These are phyloP conservation scores for Listronotus oregonensis DNA, from an alignment of 1,140 invertebrate genomes.

Conservation along the genomic window DNA sequence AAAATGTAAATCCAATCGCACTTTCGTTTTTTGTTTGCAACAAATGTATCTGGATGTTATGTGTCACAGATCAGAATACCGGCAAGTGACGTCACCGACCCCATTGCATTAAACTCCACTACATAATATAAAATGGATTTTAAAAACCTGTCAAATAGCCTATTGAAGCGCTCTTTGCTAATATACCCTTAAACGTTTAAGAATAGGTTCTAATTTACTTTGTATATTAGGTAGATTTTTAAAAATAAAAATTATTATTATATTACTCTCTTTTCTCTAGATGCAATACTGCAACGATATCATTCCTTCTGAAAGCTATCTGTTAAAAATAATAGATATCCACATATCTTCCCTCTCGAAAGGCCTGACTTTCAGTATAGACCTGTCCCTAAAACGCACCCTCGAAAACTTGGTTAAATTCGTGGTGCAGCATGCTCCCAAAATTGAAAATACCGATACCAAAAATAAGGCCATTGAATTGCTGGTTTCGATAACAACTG, in stretches of 20 bases:
- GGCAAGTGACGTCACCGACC: too few relatives aligned
- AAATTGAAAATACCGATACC: slow-evolving; percentile 56
- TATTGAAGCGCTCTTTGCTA: too few relatives aligned
- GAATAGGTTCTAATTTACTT: too few relatives aligned
- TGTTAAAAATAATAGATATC: slow-evolving; percentile 66
- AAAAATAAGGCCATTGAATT: slow-evolving; percentile 60
- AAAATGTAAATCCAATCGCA: too few relatives aligned
- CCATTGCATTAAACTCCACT: too few relatives aligned
- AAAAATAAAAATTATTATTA: slow-evolving; percentile 9
- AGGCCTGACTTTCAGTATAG: slow-evolving; percentile 65
- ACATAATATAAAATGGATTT: too few relatives aligned
- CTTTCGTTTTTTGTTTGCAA: too few relatives aligned
- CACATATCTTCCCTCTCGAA: slow-evolving; percentile 64
- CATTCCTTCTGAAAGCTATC: slow-evolving; percentile 81
- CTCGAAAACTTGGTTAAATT: slow-evolving; percentile 70
- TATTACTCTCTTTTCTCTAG: slow-evolving; percentile 57
- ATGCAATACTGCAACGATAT: slow-evolving; percentile 76
- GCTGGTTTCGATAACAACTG: slow-evolving; percentile 74
- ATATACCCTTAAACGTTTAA: too few relatives aligned
- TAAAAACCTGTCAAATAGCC: too few relatives aligned
- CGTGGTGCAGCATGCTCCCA: slow-evolving; percentile 69
- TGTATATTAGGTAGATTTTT: not conserved
- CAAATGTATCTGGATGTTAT: too few relatives aligned
- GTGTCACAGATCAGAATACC: too few relatives aligned
- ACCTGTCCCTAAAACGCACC: slow-evolving; percentile 71